Conservation (phyloP, 35 echinoderm and acorn worm genomes). For the Eucidaris tribuloides region DNA sequence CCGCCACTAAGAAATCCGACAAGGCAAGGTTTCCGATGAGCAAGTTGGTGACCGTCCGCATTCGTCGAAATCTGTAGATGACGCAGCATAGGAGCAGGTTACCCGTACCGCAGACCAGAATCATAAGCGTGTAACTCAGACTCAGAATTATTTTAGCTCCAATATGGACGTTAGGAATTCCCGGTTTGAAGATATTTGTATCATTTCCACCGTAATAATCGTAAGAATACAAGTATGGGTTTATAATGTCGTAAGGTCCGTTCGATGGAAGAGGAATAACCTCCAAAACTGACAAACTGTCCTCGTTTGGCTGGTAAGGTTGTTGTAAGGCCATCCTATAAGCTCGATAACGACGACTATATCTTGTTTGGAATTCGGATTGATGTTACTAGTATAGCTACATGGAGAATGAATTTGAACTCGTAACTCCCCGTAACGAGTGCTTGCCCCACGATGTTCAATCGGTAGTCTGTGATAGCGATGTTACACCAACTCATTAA, state of each 20-base stretch:
- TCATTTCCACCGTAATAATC: not conserved
- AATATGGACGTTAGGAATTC: constrained; percentile 9
- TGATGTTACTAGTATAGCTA: not conserved
- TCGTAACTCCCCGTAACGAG: not conserved
- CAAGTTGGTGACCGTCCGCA: constrained; percentile 92
- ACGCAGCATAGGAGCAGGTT: constrained; percentile 91
- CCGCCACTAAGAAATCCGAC: constrained; percentile 91
- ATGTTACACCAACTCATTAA: not conserved
- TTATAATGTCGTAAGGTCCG: not conserved
- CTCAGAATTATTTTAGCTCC: constrained; percentile 62
- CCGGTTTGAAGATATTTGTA: not conserved
- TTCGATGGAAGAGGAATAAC: not conserved
- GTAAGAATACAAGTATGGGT: constrained; percentile 7
- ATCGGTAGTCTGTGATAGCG: not conserved
- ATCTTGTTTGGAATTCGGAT: not conserved
- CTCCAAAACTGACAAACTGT: not conserved
- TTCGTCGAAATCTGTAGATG: constrained; percentile 74
- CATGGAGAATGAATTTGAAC: not conserved
- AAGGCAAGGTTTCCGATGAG: constrained; percentile 92
- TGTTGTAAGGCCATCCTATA: not conserved
- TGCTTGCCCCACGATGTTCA: not conserved
- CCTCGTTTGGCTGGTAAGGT: constrained; percentile 2
- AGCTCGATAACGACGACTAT: not conserved
- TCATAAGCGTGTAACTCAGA: constrained; percentile 64
- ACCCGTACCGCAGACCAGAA: constrained; percentile 76